These are phyloP conservation scores for Tapera naevia DNA, from an alignment of 2,797 vertebrate genomes.

Conservation along the genomic window DNA sequence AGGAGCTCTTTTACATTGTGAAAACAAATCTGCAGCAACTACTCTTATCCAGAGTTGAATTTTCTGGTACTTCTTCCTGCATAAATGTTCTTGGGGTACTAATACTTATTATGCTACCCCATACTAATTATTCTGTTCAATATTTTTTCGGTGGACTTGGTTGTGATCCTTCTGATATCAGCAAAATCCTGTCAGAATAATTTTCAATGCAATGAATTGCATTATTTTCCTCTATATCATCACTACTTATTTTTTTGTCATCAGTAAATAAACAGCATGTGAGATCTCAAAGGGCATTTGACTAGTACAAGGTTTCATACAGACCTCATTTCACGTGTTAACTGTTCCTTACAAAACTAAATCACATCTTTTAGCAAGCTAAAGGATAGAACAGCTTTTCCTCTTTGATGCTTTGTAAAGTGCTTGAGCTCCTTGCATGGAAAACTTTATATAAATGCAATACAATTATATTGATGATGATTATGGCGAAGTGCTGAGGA, in stretches of 20 bases:
- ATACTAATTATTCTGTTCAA: not conserved
- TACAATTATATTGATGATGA: not conserved
- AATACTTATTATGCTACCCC: not conserved
- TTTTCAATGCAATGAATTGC: not conserved
- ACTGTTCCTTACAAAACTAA: not conserved
- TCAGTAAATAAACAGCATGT: not conserved
- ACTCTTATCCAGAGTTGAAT: not conserved
- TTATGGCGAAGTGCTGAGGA: not conserved
- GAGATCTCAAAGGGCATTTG: not conserved
- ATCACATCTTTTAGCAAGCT: not conserved
- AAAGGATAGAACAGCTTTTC: not conserved
- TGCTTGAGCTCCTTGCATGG: not conserved
- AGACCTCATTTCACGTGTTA: not conserved
- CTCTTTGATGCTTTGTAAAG: not conserved
- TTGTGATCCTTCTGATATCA: not conserved
- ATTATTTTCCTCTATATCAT: not conserved
- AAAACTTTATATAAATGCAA: not conserved
- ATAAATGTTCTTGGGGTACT: not conserved
- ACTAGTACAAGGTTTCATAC: not conserved
- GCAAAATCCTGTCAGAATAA: not conserved
- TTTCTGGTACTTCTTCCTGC: not conserved
- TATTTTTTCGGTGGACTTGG: not conserved
- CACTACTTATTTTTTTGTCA: not conserved
- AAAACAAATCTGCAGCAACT: not conserved
- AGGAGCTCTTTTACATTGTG: not conserved